A percentile compares a stretch with the other conserved stretches of the same genome.
phyloP scores from a whole-genome alignment of 2,888 invertebrate genomes.

The Stomorhina lunata region DNA sequence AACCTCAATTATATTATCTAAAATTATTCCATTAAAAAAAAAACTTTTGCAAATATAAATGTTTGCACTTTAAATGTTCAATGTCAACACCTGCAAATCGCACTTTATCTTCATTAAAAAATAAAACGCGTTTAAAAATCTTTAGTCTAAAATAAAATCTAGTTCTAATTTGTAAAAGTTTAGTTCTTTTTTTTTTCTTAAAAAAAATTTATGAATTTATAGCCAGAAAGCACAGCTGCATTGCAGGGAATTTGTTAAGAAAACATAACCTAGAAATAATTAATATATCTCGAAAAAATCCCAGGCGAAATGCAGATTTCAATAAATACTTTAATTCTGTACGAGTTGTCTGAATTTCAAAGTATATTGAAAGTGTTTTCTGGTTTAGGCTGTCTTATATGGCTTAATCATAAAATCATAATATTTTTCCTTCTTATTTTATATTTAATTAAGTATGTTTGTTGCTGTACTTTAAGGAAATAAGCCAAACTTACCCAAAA shows the following conservation, averaged over 20 bases:
- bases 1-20: too few relatives aligned
- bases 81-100: slow-evolving; percentile 51
- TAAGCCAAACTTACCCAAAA: too few relatives aligned
- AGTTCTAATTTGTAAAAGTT: slow-evolving; percentile 73
- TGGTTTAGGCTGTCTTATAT: slow-evolving; percentile 55
- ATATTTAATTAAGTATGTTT: too few relatives aligned
- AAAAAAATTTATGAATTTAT: slow-evolving; percentile 71
- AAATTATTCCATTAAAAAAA: neutral
- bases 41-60: neutral
- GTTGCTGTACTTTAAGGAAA: too few relatives aligned
- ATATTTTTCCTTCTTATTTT: slow-evolving; percentile 8
- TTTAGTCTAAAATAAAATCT: neutral
- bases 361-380: slow-evolving; percentile 74
- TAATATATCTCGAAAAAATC: slow-evolving; percentile 4
- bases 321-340: slow-evolving; percentile 74
- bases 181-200: slow-evolving; percentile 42
- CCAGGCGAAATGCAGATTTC: slow-evolving; percentile 75
- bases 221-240: slow-evolving; percentile 77
- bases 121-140: slow-evolving; percentile 34
- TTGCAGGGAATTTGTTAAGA: slow-evolving; percentile 68
- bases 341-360: slow-evolving; percentile 77
- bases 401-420: slow-evolving; percentile 28
- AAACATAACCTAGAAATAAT: neutral
- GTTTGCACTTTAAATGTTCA: slow-evolving; percentile 50
- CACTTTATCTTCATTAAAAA: neutral